Evolutionary conservation across 2,113 vertebrate genomes (phyloP), one percentile per base, ranked within the genome.

Genomic region (Agapornis roseicollis): DNA sequence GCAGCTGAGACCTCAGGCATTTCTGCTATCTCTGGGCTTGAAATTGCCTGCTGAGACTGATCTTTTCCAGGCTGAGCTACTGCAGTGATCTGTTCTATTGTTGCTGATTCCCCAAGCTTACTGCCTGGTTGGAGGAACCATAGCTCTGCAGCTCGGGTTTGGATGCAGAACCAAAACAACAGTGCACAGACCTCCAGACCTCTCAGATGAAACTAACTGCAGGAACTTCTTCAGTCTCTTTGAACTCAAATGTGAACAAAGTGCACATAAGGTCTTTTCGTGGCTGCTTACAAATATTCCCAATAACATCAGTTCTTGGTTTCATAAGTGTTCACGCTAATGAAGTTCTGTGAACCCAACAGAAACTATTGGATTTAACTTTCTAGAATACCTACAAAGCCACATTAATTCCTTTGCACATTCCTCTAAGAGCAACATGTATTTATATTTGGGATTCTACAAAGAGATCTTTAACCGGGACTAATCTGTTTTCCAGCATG

Each of bases 1-100:
- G 84, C 94, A 92, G 41, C 37, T 6, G 2, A 72, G 49, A 95
- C 68, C 88, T 85, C 76, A 74, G 88, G 92, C 80, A 52, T 19
- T 85, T 72, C 77, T 86, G 61, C 61, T 80, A 4, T 82, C 70
- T 70, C 78, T 20, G 37, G 39, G n/a, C 37, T 91, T 72, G 58
- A 85, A 85, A 89, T 37, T 7, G 0, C 9, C 44, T 85, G 61
- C 61, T 80, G 56, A 76, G 5, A 3, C 17, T 33, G 35, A n/a
- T 19, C 41, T 82, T 71, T 58, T 78, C 73, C 52, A 68, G 42
- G 68, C 35, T 49, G 47, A 79, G 17, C 4, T 71, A 65, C 56
- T 89, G 55, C 46, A 80, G 18, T 35, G n/a, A 23, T 23, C 35
- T 28, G 29, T 10, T 41, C 23, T 7, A 23, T 10, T 29, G 53